A percentile compares a stretch with the other conserved stretches of the same genome.
phyloP scores from a whole-genome alignment of 2,113 vertebrate genomes.

The Phrynosoma platyrhinos region DNA sequence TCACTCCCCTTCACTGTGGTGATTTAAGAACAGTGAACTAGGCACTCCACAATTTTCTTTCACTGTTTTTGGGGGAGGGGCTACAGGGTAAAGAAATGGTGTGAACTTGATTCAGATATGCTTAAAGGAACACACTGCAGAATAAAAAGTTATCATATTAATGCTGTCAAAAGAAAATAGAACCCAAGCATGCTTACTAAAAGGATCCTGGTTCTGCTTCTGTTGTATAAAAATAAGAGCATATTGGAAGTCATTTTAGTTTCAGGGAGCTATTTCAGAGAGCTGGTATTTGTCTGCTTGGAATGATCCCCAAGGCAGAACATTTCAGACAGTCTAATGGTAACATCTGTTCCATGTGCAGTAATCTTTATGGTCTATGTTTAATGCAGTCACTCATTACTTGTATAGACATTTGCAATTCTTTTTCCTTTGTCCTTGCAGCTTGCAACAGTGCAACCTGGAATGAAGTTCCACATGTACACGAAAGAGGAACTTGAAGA shows the following conservation, averaged over 20 bases:
- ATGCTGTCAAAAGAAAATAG: neutral
- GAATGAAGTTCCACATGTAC: slow-evolving; percentile 98
- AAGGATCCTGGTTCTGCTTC: slow-evolving; percentile 14
- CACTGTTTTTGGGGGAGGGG: too few species aligned
- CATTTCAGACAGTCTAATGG: slow-evolving; percentile 57
- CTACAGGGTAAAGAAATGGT: neutral
- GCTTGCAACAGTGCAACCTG: slow-evolving; percentile 94
- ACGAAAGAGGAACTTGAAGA: slow-evolving; percentile 98
- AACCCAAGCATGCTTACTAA: neutral
- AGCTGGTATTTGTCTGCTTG: slow-evolving; percentile 36
- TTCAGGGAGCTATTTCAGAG: slow-evolving; percentile 72
- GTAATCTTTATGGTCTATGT: neutral
- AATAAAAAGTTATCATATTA: fast-evolving
- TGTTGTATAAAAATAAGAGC: slow-evolving; percentile 59
- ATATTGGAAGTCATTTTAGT: slow-evolving; percentile 73
- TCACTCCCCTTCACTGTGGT: neutral
- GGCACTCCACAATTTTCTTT: too few species aligned
- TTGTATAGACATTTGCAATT: slow-evolving; percentile 36
- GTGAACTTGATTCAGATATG: neutral
- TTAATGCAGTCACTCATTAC: neutral
- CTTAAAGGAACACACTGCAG: neutral
- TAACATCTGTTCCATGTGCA: slow-evolving; percentile 56
- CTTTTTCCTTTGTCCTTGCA: slow-evolving; percentile 70
- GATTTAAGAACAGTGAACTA: too few species aligned
- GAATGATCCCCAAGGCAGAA: slow-evolving; percentile 68